These are phyloP conservation scores for Euspilapteryx auroguttella DNA, from an alignment of 2,888 invertebrate species.

Conservation along the genomic window DNA sequence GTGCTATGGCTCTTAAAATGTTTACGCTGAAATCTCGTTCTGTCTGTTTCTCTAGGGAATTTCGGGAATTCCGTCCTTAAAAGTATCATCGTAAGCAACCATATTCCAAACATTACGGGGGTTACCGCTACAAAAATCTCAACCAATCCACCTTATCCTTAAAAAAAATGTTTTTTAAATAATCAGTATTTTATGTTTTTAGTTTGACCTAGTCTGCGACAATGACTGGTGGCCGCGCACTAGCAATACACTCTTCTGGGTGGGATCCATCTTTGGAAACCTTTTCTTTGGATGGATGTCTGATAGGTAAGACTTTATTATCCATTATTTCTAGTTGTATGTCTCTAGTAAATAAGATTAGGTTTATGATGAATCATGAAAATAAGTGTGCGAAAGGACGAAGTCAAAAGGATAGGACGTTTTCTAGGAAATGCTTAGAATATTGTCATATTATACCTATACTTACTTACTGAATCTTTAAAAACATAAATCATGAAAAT, in stretches of 20 bases:
- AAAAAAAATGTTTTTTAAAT: constrained; percentile 1
- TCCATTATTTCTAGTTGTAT: background rate
- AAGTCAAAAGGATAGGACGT: too few relatives aligned
- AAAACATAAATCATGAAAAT: too few relatives aligned
- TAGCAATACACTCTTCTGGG: constrained; percentile 68
- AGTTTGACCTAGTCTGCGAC: constrained; percentile 68
- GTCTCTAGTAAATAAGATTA: background rate
- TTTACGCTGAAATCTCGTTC: too few relatives aligned
- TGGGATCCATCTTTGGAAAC: constrained; percentile 69
- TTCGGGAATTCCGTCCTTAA: background rate
- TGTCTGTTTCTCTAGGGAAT: background rate
- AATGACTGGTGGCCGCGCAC: constrained; percentile 64
- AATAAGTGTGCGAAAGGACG: too few relatives aligned
- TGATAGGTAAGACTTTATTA: constrained; percentile 49
- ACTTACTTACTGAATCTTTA: too few relatives aligned
- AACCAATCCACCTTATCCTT: too few relatives aligned
- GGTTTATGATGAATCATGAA: too few relatives aligned
- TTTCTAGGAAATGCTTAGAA: too few relatives aligned
- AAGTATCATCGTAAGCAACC: background rate
- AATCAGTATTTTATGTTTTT: constrained; percentile 11
- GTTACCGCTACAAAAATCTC: too few relatives aligned
- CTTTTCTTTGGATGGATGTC: constrained; percentile 69
- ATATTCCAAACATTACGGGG: too few relatives aligned
- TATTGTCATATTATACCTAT: too few relatives aligned
- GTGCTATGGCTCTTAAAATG: too few relatives aligned